Evolutionary conservation across 2,113 vertebrate genomes (phyloP).

Genomic region (Forbesichthys papilliferus): DNA sequence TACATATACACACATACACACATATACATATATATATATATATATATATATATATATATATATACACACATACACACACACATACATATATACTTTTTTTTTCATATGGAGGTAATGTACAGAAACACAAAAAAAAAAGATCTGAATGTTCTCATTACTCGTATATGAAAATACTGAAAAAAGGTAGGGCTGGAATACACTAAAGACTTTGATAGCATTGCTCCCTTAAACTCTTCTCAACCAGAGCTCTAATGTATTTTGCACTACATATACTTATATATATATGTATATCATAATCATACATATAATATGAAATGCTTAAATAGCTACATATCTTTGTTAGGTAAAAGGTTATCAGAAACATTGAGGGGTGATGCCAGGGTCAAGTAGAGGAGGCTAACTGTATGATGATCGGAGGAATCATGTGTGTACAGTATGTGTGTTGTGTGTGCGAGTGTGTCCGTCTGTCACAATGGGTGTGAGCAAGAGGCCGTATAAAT

Average conservation of each 20-base stretch:
- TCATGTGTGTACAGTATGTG: slow-evolving; percentile 34
- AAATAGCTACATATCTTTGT: slow-evolving; percentile 26
- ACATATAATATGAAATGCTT: background rate
- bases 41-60: background rate
- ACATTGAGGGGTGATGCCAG: slow-evolving; percentile 50
- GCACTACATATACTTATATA: too few relatives aligned
- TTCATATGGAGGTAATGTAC: background rate
- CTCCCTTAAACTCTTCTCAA: too few relatives aligned
- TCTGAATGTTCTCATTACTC: background rate
- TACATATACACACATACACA: background rate
- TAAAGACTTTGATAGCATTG: too few relatives aligned
- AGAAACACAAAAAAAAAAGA: background rate
- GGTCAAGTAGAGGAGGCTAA: slow-evolving; percentile 48
- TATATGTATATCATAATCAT: too few relatives aligned
- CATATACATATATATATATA: background rate
- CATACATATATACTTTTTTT: background rate
- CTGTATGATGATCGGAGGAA: slow-evolving; percentile 28
- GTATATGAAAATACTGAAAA: background rate
- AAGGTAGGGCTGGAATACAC: too few relatives aligned
- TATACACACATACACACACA: too few relatives aligned
- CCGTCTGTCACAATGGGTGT: slow-evolving; percentile 11
- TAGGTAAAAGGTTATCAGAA: slow-evolving; percentile 53
- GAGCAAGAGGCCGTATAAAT: slow-evolving; percentile 34
- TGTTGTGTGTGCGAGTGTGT: slow-evolving; percentile 17
- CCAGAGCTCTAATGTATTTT: too few relatives aligned